Evolutionary conservation across 2,797 vertebrate genomes (phyloP).

Genomic region (Mormyrops attenuatus): DNA sequence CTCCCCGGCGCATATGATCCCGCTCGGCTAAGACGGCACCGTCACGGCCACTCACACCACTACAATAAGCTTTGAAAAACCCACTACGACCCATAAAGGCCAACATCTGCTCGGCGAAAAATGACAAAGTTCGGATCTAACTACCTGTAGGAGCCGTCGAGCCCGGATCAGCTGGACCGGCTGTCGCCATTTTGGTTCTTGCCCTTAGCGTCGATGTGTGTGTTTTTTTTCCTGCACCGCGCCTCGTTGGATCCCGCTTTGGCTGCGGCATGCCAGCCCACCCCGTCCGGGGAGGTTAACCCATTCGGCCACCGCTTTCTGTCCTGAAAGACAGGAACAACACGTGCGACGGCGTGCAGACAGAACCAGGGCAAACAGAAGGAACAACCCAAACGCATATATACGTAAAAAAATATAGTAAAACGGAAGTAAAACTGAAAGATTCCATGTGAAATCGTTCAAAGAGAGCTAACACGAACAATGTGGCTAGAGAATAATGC

Average conservation of each 20-base stretch:
- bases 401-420: neutral
- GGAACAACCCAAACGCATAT: neutral
- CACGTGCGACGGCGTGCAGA: neutral
- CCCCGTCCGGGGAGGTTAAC: conserved; percentile 12
- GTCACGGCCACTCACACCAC: neutral
- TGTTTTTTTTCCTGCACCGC: neutral
- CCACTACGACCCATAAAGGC: neutral
- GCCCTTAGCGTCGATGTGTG: conserved; percentile 32
- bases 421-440: neutral
- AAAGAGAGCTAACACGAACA: neutral
- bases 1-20: neutral
- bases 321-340: neutral
- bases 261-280: conserved; percentile 2
- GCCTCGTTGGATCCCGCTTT: conserved; percentile 12
- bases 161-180: conserved; percentile 64
- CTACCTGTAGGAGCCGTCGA: conserved; percentile 66
- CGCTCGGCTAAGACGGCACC: too few species aligned
- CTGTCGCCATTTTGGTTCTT: conserved; percentile 69
- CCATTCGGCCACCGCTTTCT: neutral
- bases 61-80: neutral
- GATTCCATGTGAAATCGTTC: neutral
- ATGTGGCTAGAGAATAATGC: neutral
- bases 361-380: neutral
- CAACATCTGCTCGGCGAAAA: neutral
- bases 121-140: neutral